Conservation (phyloP, 92 coral and sea anemone species). For the Epizoanthus ramosus region DNA sequence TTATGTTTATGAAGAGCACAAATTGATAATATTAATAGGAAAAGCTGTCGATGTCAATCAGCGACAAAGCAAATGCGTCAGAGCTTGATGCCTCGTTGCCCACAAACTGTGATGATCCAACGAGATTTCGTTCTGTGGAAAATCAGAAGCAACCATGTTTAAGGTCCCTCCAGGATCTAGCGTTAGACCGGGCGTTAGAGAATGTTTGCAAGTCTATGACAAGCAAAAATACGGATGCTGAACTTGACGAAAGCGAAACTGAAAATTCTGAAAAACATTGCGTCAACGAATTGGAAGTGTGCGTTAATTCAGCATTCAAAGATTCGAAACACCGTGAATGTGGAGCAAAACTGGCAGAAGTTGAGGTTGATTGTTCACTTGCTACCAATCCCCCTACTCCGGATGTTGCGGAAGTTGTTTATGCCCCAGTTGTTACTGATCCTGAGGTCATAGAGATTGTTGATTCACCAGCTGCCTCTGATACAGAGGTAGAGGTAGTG, state of each 20-base stretch:
- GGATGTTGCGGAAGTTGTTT: neutral
- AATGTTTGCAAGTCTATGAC: constrained; percentile 6
- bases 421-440: neutral
- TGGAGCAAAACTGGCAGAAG: neutral
- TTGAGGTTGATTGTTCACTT: neutral
- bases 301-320: neutral
- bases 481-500: neutral
- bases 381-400: neutral
- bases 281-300: neutral
- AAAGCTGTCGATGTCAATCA: neutral
- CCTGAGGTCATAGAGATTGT: constrained; percentile 5
- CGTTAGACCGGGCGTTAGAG: constrained; percentile 5
- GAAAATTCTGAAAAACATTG: neutral
- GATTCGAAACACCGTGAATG: neutral
- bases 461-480: constrained; percentile 26
- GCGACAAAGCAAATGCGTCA: neutral
- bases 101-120: neutral
- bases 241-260: neutral
- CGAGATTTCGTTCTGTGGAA: neutral
- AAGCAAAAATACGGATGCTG: neutral
- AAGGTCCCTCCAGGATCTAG: constrained; percentile 3
- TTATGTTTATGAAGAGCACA: no score
- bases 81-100: neutral
- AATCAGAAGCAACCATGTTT: neutral
- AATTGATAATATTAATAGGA: no score